phyloP scores from a whole-genome alignment of 1,140 invertebrate species.

The Panagrolaimus sp. region DNA sequence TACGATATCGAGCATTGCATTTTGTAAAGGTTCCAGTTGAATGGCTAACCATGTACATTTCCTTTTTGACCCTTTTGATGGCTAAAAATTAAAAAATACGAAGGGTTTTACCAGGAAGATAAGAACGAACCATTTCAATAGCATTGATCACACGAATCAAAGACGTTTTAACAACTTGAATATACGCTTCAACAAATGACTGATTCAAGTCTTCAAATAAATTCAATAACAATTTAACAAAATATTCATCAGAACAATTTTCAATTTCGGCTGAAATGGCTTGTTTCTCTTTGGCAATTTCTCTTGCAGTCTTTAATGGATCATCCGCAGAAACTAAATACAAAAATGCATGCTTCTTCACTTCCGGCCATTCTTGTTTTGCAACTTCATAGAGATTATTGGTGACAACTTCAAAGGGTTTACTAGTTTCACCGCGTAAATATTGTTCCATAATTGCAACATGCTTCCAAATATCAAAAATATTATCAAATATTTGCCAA shows the following conservation, averaged over 20 bases:
- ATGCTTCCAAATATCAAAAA: slow-evolving; percentile 5
- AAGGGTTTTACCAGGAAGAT: too few relatives aligned
- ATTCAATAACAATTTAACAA: neutral
- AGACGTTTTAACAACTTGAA: neutral
- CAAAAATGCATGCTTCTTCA: neutral
- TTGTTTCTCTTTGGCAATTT: neutral
- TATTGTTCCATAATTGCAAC: neutral
- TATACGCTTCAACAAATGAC: neutral
- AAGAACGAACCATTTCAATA: slow-evolving; percentile 6
- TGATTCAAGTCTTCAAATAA: neutral
- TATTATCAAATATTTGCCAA: neutral
- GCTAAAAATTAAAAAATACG: neutral
- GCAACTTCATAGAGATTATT: slow-evolving; percentile 1
- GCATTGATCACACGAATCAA: slow-evolving; percentile 3
- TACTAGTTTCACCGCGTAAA: neutral
- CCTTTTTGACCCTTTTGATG: neutral
- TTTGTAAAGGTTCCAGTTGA: slow-evolving; percentile 8
- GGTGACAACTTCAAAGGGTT: neutral
- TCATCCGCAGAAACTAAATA: slow-evolving; percentile 2
- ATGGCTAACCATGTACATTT: neutral
- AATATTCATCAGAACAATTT: slow-evolving; percentile 8
- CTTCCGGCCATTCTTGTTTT: neutral
- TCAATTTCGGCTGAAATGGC: neutral
- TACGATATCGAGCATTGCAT: slow-evolving; percentile 10
- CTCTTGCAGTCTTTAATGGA: slow-evolving; percentile 4